Evolutionary conservation across 2,888 invertebrate genomes (phyloP).

Genomic region (Lapara coniferarum): DNA sequence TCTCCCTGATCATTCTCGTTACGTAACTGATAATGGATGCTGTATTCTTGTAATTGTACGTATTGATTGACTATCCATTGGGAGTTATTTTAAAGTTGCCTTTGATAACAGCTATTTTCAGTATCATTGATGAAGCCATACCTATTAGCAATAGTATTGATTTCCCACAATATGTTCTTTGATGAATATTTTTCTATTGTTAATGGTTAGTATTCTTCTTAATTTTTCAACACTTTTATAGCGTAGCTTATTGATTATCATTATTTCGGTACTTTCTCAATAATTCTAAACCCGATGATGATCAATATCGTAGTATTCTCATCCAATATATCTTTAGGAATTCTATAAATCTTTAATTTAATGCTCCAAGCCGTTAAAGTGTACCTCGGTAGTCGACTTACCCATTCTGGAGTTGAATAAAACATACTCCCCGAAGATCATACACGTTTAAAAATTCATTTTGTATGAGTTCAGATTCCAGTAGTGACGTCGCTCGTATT

Average conservation of each 20-base stretch:
- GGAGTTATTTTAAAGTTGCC: background rate
- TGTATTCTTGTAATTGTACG: background rate
- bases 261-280: no score
- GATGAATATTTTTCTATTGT: no score
- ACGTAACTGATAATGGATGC: conserved; percentile 20
- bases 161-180: no score
- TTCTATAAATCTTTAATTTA: background rate
- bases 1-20: conserved; percentile 12
- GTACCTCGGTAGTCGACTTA: background rate
- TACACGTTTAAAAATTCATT: conserved; percentile 3
- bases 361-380: background rate
- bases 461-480: conserved; percentile 16
- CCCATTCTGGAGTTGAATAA: background rate
- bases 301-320: background rate
- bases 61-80: conserved; percentile 4
- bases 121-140: no score
- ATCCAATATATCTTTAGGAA: background rate
- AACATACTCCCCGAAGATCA: background rate
- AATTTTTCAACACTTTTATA: no score
- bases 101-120: no score
- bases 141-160: no score
- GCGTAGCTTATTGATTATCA: no score
- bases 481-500: conserved; percentile 10
- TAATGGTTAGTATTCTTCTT: no score
- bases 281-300: no score